Conservation (phyloP, 1,140 invertebrate species). For the Aphidius ervi region DNA sequence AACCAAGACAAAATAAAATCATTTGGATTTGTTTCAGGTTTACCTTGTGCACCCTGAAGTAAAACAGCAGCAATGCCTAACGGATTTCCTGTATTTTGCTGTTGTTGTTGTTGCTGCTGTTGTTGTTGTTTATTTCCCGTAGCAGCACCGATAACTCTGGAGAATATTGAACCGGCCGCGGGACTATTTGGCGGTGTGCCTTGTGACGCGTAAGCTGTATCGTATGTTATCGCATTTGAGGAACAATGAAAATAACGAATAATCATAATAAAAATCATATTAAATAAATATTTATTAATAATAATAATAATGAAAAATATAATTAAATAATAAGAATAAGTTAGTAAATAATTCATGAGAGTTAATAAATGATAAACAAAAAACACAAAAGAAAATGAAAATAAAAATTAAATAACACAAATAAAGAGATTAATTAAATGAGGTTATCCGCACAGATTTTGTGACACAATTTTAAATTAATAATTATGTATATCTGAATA, state of each 20-base stretch:
- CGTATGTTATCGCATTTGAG: background rate
- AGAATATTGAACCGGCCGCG: constrained; percentile 42
- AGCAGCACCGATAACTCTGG: constrained; percentile 41
- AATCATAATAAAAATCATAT: constrained; percentile 26
- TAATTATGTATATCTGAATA: too few species aligned
- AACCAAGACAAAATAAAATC: constrained; percentile 11
- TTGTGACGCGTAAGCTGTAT: constrained; percentile 40
- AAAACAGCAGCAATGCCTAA: constrained; percentile 51
- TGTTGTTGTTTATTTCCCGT: constrained; percentile 39
- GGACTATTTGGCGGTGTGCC: constrained; percentile 47
- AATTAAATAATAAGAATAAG: too few species aligned
- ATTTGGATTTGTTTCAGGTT: constrained; percentile 18
- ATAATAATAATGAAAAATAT: too few species aligned
- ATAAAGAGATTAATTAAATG: too few species aligned
- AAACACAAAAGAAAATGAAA: too few species aligned
- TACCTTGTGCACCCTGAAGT: constrained; percentile 52
- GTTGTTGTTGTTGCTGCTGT: constrained; percentile 19
- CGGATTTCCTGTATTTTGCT: constrained; percentile 30
- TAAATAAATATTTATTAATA: too few species aligned
- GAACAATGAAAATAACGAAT: background rate
- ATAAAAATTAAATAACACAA: too few species aligned
- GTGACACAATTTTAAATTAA: too few species aligned
- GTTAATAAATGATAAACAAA: too few species aligned
- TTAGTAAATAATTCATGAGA: too few species aligned
- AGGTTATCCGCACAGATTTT: too few species aligned